Conservation (phyloP, 2,888 invertebrate genomes). For the Drosophila differens region DNA sequence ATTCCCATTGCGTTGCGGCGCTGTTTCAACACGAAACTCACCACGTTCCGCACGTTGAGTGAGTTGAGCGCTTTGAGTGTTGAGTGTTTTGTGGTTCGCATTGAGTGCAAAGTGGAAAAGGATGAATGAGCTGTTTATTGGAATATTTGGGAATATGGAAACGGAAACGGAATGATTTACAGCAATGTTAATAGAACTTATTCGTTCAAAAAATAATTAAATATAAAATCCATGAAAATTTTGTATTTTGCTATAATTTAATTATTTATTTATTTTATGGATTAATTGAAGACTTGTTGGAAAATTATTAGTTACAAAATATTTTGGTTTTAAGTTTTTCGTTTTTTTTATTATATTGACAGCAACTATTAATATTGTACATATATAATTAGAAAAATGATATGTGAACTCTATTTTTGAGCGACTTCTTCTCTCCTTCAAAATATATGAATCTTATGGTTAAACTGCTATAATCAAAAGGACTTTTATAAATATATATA, state of each 20-base stretch:
- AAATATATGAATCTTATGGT: not conserved
- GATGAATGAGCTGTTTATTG: slow-evolving; percentile 32
- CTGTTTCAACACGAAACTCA: slow-evolving; percentile 40
- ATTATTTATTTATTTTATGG: not conserved
- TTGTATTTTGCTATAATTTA: not conserved
- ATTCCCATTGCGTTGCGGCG: slow-evolving; percentile 51
- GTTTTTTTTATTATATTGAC: not conserved
- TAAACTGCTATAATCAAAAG: too few relatives aligned
- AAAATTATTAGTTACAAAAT: too few relatives aligned
- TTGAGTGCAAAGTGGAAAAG: not conserved
- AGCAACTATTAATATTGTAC: not conserved
- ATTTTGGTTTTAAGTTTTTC: not conserved
- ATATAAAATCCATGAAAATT: not conserved
- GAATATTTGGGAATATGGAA: not conserved
- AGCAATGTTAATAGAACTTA: not conserved
- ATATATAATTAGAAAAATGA: not conserved
- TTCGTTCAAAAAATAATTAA: not conserved
- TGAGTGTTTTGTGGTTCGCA: not conserved
- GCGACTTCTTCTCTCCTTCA: not conserved
- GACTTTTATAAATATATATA: too few relatives aligned
- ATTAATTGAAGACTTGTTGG: too few relatives aligned
- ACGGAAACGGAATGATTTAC: not conserved
- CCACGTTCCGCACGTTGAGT: slow-evolving; percentile 53
- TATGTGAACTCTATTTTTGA: not conserved
- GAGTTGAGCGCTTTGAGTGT: slow-evolving; percentile 4